Conservation (phyloP, 2,797 vertebrate species). For the Carduelis carduelis region DNA sequence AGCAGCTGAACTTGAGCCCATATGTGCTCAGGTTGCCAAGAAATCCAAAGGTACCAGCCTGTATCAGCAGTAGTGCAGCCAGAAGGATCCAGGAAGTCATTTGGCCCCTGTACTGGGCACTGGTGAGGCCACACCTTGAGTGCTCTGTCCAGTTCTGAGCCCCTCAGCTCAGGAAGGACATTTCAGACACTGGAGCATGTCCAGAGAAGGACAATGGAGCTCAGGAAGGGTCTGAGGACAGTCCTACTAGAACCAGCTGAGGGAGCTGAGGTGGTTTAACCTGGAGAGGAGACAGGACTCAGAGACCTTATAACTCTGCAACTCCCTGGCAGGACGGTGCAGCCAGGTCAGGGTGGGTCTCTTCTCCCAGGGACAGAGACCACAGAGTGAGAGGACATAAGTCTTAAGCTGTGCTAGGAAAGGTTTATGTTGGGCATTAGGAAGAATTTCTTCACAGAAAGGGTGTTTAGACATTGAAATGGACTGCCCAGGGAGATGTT, state of each 20-base stretch:
- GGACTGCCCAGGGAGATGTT: no score
- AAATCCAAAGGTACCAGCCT: background rate
- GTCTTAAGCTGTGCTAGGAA: no score
- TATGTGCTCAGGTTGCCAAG: background rate
- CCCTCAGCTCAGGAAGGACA: background rate
- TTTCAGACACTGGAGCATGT: fast-evolving
- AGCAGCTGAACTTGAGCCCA: background rate
- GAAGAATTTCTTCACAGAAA: background rate
- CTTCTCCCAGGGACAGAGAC: no score
- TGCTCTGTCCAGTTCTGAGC: background rate
- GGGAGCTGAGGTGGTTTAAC: background rate
- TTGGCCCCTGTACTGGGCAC: fast-evolving
- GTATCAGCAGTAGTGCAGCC: no score
- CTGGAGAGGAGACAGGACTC: background rate
- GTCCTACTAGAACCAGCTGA: background rate
- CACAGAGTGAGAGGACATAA: background rate
- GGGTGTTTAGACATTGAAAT: background rate
- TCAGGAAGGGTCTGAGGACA: background rate
- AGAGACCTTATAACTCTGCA: no score
- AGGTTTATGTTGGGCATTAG: background rate
- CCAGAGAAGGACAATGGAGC: fast-evolving
- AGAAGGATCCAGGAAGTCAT: fast-evolving
- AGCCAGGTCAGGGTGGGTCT: fast-evolving
- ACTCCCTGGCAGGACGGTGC: background rate
- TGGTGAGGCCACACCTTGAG: background rate